These are phyloP conservation scores for Lepilemur septentrionalis DNA, from an alignment of 2,797 vertebrate species.

Conservation along the genomic window DNA sequence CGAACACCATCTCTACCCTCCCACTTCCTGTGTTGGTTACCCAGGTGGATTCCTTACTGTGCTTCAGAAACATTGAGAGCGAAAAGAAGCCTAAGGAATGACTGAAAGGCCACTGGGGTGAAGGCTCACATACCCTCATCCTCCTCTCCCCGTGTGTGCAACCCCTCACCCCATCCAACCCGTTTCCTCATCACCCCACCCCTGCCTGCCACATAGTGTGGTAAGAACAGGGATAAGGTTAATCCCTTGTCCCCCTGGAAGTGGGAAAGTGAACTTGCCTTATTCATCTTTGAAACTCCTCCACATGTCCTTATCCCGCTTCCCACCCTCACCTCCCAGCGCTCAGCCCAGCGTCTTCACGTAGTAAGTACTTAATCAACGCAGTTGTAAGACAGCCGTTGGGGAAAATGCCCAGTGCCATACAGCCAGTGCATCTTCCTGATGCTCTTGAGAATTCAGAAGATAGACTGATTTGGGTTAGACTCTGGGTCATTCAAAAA, in stretches of 20 bases:
- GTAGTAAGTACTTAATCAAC: not conserved
- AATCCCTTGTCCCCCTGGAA: not conserved
- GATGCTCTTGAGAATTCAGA: not conserved
- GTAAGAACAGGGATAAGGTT: not conserved
- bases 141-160: not conserved
- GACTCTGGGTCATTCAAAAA: not conserved
- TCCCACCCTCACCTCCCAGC: not conserved
- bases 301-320: not conserved
- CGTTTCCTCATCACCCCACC: not conserved
- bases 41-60: not conserved
- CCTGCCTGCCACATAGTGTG: not conserved
- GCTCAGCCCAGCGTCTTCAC: not conserved
- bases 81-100: not conserved
- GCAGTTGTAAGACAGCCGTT: not conserved
- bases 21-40: not conserved
- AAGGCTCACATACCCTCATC: not conserved
- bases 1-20: not conserved
- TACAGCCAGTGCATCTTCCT: not conserved
- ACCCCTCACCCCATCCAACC: not conserved
- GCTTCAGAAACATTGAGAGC: not conserved
- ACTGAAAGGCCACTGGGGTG: not conserved
- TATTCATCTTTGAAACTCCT: not conserved
- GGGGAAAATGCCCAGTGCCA: not conserved
- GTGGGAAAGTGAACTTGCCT: not conserved
- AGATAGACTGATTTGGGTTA: not conserved